Percentiles rank a stretch among this genome's conserved stretches.
Evolutionary conservation across 2,888 invertebrate genomes (phyloP).

Genomic region (Acronicta aceris): DNA sequence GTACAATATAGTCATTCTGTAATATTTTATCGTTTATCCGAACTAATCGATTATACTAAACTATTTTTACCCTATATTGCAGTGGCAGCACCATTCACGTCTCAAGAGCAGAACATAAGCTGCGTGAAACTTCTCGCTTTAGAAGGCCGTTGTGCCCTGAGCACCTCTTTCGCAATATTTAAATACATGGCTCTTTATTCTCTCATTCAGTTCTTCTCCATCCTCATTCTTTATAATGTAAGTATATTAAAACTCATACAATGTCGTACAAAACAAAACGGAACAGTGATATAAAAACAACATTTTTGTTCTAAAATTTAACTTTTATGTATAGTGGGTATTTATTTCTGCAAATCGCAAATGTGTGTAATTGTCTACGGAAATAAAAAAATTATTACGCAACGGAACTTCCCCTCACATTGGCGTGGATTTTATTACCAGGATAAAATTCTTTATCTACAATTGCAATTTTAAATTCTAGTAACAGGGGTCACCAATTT

Average conservation of each 20-base stretch:
- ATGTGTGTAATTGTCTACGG: too few relatives aligned
- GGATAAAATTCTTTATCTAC: too few relatives aligned
- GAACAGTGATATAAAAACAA: too few relatives aligned
- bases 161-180: slow-evolving; percentile 96
- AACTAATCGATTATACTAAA: not conserved
- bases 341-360: too few relatives aligned
- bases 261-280: too few relatives aligned
- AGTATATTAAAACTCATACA: slow-evolving; percentile 63
- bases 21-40: not conserved
- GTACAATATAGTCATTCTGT: slow-evolving; percentile 59
- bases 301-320: too few relatives aligned
- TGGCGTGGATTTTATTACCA: too few relatives aligned
- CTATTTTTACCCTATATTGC: slow-evolving; percentile 60
- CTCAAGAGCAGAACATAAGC: slow-evolving; percentile 93
- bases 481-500: too few relatives aligned
- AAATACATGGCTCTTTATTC: slow-evolving; percentile 98
- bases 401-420: too few relatives aligned
- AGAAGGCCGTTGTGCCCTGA: slow-evolving; percentile 96
- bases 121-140: slow-evolving; percentile 94
- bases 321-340: too few relatives aligned
- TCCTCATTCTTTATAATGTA: slow-evolving; percentile 93
- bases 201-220: slow-evolving; percentile 95
- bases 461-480: too few relatives aligned
- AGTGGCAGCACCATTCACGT: slow-evolving; percentile 97
- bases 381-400: too few relatives aligned